Base-by-base conservation (phyloP, 2,888 invertebrate species). In the Archaeoteleia sp. region DNA sequence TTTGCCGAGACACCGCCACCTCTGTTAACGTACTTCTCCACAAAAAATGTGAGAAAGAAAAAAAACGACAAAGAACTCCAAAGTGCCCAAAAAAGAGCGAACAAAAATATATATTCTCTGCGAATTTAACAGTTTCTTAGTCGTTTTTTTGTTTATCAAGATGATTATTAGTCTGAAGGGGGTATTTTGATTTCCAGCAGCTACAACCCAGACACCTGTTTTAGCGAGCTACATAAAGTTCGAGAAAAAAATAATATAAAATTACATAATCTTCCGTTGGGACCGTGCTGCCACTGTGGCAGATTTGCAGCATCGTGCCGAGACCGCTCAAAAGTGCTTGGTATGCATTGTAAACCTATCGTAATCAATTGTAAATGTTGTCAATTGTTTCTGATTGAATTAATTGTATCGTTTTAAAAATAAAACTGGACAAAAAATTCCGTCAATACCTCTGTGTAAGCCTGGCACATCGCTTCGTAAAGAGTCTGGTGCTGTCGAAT, bases 401-500 rank as follows among this genome's bases (percentile, higher is more conserved):
- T 23, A 23, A 23, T 29, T 29, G 20, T 20, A 20, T n/a, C n/a
- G n/a, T n/a, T n/a, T n/a, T n/a, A n/a, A n/a, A n/a, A n/a, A n/a
- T n/a, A n/a, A n/a, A n/a, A n/a, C n/a, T n/a, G n/a, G n/a, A n/a
- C n/a, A n/a, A n/a, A n/a, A n/a, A n/a, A n/a, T n/a, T n/a, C n/a
- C n/a, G n/a, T n/a, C n/a, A n/a, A 75, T 88, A 95, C 95, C 90
- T 95, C 95, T 1, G 95, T 95, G 81, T 96, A 96, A 2, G 94
- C 95, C 87, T 97, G 96, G 85, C 96, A 97, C 94, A 98, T 97
- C 68, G 95, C 94, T 84, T 98, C 98, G 81, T 97, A 97, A 13
- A 98, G 90, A 77, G 94, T 94, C 80, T 98, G 94, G 86, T 98
- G 97, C 49, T 96, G 91, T 77, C 96, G 94, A 74, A 98, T 95